Evolutionary conservation across 2,888 invertebrate species (phyloP).

Genomic region (Ametastegia equiseti): DNA sequence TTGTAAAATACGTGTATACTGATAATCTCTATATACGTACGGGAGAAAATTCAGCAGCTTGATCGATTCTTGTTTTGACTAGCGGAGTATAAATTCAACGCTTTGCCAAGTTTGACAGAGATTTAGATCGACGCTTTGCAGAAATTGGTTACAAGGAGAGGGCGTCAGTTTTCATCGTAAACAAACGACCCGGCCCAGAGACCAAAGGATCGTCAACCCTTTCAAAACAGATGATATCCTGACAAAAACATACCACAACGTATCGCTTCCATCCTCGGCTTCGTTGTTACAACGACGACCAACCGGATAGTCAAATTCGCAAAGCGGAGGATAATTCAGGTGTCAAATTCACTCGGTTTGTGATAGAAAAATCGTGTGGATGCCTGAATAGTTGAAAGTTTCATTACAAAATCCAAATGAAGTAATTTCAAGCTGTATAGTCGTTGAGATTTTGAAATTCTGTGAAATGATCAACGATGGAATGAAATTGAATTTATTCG

Average conservation of each 20-base stretch:
- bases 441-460: too few relatives aligned
- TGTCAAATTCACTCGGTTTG: not conserved
- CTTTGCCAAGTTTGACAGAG: constrained; percentile 23
- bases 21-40: not conserved
- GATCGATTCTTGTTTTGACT: constrained; percentile 14
- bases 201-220: constrained; percentile 29
- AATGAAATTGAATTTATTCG: not conserved
- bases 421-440: too few relatives aligned
- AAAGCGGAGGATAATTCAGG: not conserved
- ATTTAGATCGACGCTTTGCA: constrained; percentile 34
- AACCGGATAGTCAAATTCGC: not conserved
- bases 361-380: not conserved
- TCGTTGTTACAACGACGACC: too few relatives aligned
- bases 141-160: constrained; percentile 25
- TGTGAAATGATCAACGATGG: too few relatives aligned
- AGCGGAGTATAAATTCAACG: not conserved
- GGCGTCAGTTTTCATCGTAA: constrained; percentile 36
- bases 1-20: not conserved
- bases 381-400: not conserved
- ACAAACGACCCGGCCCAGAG: constrained; percentile 17
- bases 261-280: not conserved
- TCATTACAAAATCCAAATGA: not conserved
- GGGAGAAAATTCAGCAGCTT: not conserved
- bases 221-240: constrained; percentile 21
- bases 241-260: constrained; percentile 27